Conservation (phyloP, 2,113 vertebrate genomes). For the Coracopsis vasa region DNA sequence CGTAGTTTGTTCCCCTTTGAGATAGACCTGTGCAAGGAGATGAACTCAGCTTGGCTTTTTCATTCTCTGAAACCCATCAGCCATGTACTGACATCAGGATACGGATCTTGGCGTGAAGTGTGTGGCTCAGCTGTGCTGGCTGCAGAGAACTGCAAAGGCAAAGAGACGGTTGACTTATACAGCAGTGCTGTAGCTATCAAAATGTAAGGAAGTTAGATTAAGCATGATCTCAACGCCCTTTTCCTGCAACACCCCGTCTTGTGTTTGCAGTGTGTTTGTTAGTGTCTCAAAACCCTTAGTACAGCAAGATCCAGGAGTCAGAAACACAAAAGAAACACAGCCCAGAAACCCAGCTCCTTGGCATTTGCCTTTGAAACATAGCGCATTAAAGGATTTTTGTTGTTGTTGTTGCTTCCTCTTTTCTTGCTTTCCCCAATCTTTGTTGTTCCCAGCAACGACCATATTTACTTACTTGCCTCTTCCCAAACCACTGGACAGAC, state of each 20-base stretch:
- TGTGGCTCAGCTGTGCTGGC: neutral
- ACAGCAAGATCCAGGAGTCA: conserved; percentile 37
- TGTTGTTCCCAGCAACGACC: neutral
- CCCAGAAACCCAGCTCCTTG: conserved; percentile 3
- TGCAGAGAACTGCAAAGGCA: neutral
- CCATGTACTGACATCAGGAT: neutral
- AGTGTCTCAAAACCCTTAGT: conserved; percentile 29
- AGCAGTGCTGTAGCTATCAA: neutral
- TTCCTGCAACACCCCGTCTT: conserved; percentile 57
- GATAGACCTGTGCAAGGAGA: neutral
- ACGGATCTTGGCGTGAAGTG: neutral
- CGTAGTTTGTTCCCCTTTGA: neutral
- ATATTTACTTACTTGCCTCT: conserved; percentile 23
- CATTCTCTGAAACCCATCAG: neutral
- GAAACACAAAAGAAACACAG: conserved; percentile 23
- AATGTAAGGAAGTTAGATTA: conserved; percentile 63
- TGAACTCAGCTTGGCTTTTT: neutral
- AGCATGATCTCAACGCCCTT: conserved; percentile 43
- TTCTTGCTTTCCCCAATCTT: neutral
- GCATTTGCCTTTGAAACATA: neutral
- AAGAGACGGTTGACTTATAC: neutral
- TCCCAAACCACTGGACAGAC: conserved; percentile 18
- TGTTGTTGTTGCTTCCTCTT: conserved; percentile 19
- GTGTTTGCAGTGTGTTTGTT: conserved; percentile 38
- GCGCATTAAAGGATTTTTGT: neutral